Evolutionary conservation across 2,113 vertebrate genomes (phyloP).

Genomic region (Perccottus glenii): DNA sequence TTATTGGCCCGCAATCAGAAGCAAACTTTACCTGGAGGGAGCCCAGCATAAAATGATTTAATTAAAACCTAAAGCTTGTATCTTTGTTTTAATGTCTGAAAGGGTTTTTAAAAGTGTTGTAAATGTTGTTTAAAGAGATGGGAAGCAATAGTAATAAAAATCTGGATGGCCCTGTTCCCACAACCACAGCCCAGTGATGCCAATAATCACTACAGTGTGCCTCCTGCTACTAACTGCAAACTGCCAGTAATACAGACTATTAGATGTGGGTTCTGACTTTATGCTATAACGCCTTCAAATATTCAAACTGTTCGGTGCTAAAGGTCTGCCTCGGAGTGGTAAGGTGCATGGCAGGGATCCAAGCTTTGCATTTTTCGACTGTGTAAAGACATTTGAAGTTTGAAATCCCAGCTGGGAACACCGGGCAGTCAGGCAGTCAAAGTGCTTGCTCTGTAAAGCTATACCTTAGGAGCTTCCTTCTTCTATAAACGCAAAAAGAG

Average conservation of each 20-base stretch:
- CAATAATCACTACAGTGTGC: slow-evolving; percentile 37
- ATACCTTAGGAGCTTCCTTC: slow-evolving; percentile 17
- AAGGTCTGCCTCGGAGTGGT: slow-evolving; percentile 7
- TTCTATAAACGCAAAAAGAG: slow-evolving; percentile 33
- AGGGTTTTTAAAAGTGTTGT: slow-evolving; percentile 54
- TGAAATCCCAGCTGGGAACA: slow-evolving; percentile 26
- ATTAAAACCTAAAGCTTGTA: slow-evolving; percentile 60
- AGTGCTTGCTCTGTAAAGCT: slow-evolving; percentile 19
- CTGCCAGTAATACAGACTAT: slow-evolving; percentile 15
- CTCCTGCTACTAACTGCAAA: slow-evolving; percentile 29
- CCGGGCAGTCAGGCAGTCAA: slow-evolving; percentile 34
- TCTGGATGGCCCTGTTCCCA: slow-evolving; percentile 45
- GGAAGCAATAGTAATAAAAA: slow-evolving; percentile 66
- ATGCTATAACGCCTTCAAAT: slow-evolving; percentile 14
- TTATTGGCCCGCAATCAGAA: slow-evolving; percentile 46
- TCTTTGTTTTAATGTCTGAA: slow-evolving; percentile 59
- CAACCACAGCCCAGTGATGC: slow-evolving; percentile 51
- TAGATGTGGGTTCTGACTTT: slow-evolving; percentile 1
- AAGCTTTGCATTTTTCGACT: slow-evolving; percentile 2
- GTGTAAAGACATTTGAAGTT: slow-evolving; percentile 20
- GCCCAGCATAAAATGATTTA: slow-evolving; percentile 60
- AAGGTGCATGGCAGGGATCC: slow-evolving; percentile 23
- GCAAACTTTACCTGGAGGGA: slow-evolving; percentile 47
- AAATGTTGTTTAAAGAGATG: slow-evolving; percentile 60
- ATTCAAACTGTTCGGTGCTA: not conserved